phyloP scores from a whole-genome alignment of 2,113 vertebrate genomes.

The Poicephalus gulielmi region DNA sequence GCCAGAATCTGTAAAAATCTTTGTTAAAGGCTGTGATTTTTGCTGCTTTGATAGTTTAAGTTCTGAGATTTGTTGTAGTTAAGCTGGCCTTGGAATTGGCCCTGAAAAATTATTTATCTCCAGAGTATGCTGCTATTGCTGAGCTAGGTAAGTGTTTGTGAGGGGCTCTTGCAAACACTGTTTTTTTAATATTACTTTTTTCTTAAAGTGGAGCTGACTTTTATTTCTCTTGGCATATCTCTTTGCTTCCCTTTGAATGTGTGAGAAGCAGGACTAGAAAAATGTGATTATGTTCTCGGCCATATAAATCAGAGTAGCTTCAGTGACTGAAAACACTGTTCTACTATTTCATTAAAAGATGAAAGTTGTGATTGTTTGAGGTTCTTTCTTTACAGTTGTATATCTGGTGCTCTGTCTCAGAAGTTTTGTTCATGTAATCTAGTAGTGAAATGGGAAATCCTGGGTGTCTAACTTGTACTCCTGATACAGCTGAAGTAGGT shows the following conservation, averaged over 20 bases:
- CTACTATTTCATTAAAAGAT: neutral
- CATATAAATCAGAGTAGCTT: neutral
- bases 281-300: neutral
- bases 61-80: neutral
- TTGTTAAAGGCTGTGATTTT: neutral
- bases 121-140: neutral
- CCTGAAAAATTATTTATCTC: neutral
- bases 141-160: neutral
- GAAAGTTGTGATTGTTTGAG: neutral
- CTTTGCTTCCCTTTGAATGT: neutral
- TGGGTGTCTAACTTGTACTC: neutral
- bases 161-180: neutral
- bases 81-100: neutral
- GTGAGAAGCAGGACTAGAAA: neutral
- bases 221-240: neutral
- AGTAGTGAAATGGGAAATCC: neutral
- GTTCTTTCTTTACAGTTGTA: neutral
- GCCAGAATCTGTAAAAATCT: neutral
- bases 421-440: neutral
- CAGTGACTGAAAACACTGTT: neutral
- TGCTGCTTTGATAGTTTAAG: neutral
- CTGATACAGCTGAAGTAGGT: neutral
- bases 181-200: neutral
- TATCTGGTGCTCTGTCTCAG: neutral
- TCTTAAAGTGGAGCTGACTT: neutral